Evolutionary conservation across 2,113 vertebrate genomes (phyloP).

Genomic region (Rhinoderma darwinii): DNA sequence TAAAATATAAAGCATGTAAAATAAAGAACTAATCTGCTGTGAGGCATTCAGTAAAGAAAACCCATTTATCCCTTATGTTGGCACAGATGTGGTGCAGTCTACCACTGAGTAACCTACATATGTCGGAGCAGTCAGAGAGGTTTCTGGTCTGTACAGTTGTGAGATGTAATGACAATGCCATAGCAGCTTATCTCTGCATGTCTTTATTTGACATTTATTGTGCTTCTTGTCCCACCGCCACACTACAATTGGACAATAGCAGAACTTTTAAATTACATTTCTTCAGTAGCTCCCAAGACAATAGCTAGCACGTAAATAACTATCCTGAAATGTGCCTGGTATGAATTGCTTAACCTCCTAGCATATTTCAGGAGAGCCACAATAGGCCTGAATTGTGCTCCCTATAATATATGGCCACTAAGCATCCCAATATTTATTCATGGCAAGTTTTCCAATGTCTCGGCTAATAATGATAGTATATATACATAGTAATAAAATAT

Average conservation of each 20-base stretch:
- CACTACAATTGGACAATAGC: slow-evolving; percentile 61
- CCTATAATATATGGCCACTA: background rate
- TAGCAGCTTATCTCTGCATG: background rate
- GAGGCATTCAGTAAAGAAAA: slow-evolving; percentile 21
- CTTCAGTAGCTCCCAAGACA: slow-evolving; percentile 54
- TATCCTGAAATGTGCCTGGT: slow-evolving; percentile 51
- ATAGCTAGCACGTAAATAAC: slow-evolving; percentile 60
- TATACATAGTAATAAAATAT: slow-evolving; percentile 48
- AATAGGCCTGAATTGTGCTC: slow-evolving; percentile 21
- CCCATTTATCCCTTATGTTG: slow-evolving; percentile 17
- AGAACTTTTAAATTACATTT: slow-evolving; percentile 59
- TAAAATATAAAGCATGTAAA: background rate
- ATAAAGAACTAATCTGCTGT: slow-evolving; percentile 28
- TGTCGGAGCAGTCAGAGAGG: slow-evolving; percentile 57
- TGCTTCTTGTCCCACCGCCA: slow-evolving; percentile 62
- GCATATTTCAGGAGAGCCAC: slow-evolving; percentile 48
- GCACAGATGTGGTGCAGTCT: slow-evolving; percentile 34
- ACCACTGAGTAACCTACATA: slow-evolving; percentile 46
- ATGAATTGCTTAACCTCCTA: slow-evolving; percentile 53
- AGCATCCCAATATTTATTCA: slow-evolving; percentile 46
- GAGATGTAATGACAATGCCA: slow-evolving; percentile 40
- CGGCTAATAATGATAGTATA: slow-evolving; percentile 21
- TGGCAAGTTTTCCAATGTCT: slow-evolving; percentile 20
- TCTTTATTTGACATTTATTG: slow-evolving; percentile 62
- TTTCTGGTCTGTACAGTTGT: slow-evolving; percentile 13